Base-by-base conservation (phyloP, 2,797 vertebrate genomes). In the Gastrophryne carolinensis region DNA sequence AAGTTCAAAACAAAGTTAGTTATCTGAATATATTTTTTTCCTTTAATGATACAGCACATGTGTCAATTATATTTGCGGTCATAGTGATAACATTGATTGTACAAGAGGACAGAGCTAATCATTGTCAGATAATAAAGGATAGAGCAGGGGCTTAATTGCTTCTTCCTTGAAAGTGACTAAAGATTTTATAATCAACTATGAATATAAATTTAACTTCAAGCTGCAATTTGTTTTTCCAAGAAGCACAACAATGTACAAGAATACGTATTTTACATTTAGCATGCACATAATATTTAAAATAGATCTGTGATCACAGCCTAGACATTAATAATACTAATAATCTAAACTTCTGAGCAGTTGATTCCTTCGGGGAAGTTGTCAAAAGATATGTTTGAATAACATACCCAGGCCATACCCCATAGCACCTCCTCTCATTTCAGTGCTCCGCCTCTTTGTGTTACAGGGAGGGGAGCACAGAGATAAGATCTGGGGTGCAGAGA, bases 21-120 rank as follows among this genome's bases (percentile, higher is more conserved):
- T n/a, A n/a, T n/a, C n/a, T n/a, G n/a, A 8, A 47, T 29, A 6
- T 21, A 0, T 37, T 26, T 41, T 5, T 63, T 27, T 15, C 5
- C 2, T 19, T 5, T 53, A 0, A 26, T 13, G 4, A 81, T 87
- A 87, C 82, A 81, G 80, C 84, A 80, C 81, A 80, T 65, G 83
- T 84, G 80, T 84, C 86, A 87, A 89, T 89, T 83, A 83, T 83
- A 78, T 87, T 87, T 89, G 82, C 78, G 78, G 87, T 88, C 85
- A 87, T 88, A 87, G 81, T 78, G 76, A 87, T 86, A 87, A 87
- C 85, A 81, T 83, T 86, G 86, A 89, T 85, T 86, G 85, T 86
- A 84, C 76, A 85, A 86, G 81, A 29, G 53, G 26, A 58, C 34
- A 1, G 12, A 58, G 61, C 70, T 88, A 88, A 88, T 88, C 84